These are phyloP conservation scores for Galeopterus variegatus DNA, from an alignment of 2,113 vertebrate species.

Conservation along the genomic window DNA sequence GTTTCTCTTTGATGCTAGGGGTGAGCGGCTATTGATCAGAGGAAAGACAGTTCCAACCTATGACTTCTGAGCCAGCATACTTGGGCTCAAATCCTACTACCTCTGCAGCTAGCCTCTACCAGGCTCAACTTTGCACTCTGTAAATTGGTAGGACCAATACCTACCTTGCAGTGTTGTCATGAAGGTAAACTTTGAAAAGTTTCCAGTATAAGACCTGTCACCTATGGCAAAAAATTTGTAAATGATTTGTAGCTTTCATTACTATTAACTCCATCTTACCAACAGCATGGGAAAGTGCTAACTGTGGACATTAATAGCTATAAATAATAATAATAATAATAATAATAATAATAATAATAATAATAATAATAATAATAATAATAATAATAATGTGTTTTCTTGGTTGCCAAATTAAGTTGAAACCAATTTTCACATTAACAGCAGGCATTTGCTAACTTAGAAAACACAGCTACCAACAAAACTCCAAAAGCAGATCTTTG, in stretches of 20 bases:
- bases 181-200: slow-evolving; percentile 10
- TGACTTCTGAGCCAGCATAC: neutral
- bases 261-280: neutral
- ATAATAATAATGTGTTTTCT: slow-evolving; percentile 59
- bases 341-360: too few relatives aligned
- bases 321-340: neutral
- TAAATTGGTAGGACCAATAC: neutral
- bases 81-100: neutral
- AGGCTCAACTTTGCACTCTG: neutral
- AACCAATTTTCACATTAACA: slow-evolving; percentile 73
- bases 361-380: too few relatives aligned
- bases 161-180: neutral
- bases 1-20: neutral
- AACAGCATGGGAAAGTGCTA: neutral
- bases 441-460: slow-evolving; percentile 61
- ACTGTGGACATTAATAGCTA: neutral
- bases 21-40: neutral
- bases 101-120: neutral
- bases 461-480: slow-evolving; percentile 9
- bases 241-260: slow-evolving; percentile 41
- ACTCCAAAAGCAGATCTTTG: slow-evolving; percentile 49
- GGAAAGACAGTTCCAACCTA: neutral
- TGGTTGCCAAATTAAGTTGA: slow-evolving; percentile 73
- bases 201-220: neutral
- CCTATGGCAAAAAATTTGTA: neutral